These are phyloP conservation scores for Esox masquinongy DNA, from an alignment of 2,797 vertebrate species.

Conservation along the genomic window DNA sequence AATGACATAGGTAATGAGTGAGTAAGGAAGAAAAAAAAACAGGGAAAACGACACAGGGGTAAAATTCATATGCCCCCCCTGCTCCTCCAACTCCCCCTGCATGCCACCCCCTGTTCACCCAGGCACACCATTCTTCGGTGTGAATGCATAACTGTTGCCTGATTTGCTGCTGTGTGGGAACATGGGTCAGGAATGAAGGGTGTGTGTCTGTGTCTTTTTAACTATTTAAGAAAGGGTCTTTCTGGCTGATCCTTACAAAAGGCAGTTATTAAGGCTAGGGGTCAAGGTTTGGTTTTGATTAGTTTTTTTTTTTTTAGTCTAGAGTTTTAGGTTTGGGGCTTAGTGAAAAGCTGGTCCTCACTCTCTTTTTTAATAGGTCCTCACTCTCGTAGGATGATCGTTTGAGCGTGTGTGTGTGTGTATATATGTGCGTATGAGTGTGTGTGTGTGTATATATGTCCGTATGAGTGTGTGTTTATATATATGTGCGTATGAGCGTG, in stretches of 20 bases:
- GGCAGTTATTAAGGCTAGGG: no score
- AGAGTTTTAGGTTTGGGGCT: no score
- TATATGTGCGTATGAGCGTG: neutral
- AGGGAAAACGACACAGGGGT: slow-evolving; percentile 55
- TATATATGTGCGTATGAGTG: neutral
- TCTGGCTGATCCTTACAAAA: no score
- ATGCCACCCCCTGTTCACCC: slow-evolving; percentile 70
- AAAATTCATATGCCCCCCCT: neutral
- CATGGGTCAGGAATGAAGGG: neutral
- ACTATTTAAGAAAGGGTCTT: no score
- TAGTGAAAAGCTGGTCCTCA: no score
- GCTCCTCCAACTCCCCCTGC: slow-evolving; percentile 79
- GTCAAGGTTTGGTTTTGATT: no score
- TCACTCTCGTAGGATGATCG: no score
- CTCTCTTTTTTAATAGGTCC: no score
- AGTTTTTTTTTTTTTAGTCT: no score
- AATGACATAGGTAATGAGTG: slow-evolving; percentile 62
- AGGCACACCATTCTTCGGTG: slow-evolving; percentile 66
- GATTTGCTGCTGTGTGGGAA: slow-evolving; percentile 69
- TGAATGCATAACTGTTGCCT: slow-evolving; percentile 68
- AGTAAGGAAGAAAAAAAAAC: slow-evolving; percentile 65
- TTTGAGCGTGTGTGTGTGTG: neutral
- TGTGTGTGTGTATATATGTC: neutral
- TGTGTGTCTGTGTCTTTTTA: neutral
- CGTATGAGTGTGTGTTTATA: neutral